Base-by-base conservation (phyloP, 2,888 invertebrate genomes). In the Silvanus unidentatus region DNA sequence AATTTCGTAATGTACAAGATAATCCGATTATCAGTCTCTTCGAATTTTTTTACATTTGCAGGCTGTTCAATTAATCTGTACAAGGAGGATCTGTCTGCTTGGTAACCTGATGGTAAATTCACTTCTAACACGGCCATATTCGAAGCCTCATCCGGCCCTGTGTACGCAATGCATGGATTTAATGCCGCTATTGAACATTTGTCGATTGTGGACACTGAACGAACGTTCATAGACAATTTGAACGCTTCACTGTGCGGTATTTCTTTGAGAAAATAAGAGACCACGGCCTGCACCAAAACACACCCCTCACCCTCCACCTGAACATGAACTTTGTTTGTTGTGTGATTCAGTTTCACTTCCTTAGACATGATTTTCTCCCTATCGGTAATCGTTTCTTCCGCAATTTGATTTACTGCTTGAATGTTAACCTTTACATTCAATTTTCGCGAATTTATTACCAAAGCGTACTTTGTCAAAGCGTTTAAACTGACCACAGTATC, bases 61-160 rank as follows among this genome's bases (percentile, higher is more conserved):
- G 67, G 22, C 8, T 22, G 22, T n/a, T 37, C 34, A 34, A 13
- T 10, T 13, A 22, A 73, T 8, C 71, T 62, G 59, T 80, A 79
- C 1, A 84, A 69, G 0, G 75, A 73, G 0, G 73, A 66, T 4
- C 79, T 76, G 54, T 82, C 82, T 0, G 81, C 78, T 5, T 75
- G 75, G 57, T 76, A 84, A 0, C 83, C 83, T 2, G 80, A 79
- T 6, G 84, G 81, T 59, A 84, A 73, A 1, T 73, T 67, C 15
- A 83, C 72, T 60, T 84, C 83, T 53, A 80, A 62, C 10, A 81
- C 70, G 22, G 78, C 78, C 81, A 81, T 81, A 57, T 80, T 80
- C 14, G 80, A 76, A 30, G 73, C 71, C 46, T 71, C 72, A 48
- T 76, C 76, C 2, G 73, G 60, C 14, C 65, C 65, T 14, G 51